Base-by-base conservation (phyloP, 2,797 vertebrate genomes). In the Picus viridis region DNA sequence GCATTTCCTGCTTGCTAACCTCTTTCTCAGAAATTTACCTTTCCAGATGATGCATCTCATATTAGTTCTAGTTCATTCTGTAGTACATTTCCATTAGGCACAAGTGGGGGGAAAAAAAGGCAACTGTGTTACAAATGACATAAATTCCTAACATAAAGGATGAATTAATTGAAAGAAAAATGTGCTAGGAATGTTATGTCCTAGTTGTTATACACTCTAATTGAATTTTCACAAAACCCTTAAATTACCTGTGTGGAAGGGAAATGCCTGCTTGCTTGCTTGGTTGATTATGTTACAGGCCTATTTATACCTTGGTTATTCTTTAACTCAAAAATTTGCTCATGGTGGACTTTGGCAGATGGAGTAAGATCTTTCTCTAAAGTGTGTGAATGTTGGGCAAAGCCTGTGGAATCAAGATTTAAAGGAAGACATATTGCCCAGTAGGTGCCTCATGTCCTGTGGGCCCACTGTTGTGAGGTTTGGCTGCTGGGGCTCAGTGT, bases 11-110 rank as follows among this genome's bases (percentile, higher is more conserved):
- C 32, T 82, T 89, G 45, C 30, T 92, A 76, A 88, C 65, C 20
- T 59, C 22, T 73, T 65, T 89, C 67, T 95, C 90, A 83, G 84
- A 93, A 94, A 92, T 86, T 88, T 86, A 76, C 64, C 73, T 88
- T 91, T 94, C 36, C 51, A 94, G 79, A 83, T 74, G 49, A 88
- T 86, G n/a, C 76, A 73, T 78, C 29, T 90, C 53, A n/a, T 88
- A 86, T 81, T 94, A 79, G 36, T 79, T 86, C 49, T 81, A 78
- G 30, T 78, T 94, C 64, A 64, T 91, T 72, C 76, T 76, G 45
- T 47, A 86, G 57, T 81, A 82, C 34, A 82, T 73, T 96, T 91
- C 45, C 61, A 79, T 90, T 83, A 94, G 63, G 68, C 16, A 58
- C 14, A 77, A 82, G 9, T 2, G 7, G 6, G 8, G 6, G 6